These are phyloP conservation scores for Chesias legatella DNA, from an alignment of 2,888 invertebrate genomes.

Conservation along the genomic window DNA sequence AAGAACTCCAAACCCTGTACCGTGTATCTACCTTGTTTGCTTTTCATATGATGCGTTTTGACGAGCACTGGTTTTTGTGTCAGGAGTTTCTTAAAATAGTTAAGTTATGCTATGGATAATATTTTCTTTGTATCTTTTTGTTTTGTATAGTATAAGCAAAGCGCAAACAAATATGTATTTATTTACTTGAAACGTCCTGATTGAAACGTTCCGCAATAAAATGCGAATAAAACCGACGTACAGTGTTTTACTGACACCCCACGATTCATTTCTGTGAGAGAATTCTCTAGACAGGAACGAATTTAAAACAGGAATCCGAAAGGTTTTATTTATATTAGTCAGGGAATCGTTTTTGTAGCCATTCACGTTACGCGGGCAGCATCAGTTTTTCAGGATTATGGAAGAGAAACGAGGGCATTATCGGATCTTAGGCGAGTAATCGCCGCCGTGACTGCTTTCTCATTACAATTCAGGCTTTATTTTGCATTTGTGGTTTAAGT, in stretches of 20 bases:
- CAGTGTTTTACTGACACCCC: conserved; percentile 8
- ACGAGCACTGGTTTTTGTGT: too few species aligned
- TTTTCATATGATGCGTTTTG: too few species aligned
- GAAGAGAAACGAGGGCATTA: conserved; percentile 71
- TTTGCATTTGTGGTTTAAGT: conserved; percentile 24
- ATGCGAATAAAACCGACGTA: conserved; percentile 5
- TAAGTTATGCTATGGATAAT: too few species aligned
- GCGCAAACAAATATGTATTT: too few species aligned
- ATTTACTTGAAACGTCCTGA: too few species aligned
- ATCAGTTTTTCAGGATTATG: conserved; percentile 74
- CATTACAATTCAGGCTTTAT: conserved; percentile 58
- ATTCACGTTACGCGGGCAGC: conserved; percentile 48
- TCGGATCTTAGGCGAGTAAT: conserved; percentile 69
- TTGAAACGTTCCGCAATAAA: conserved; percentile 1
- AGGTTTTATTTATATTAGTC: conserved; percentile 60
- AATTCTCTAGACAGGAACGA: conserved; percentile 38
- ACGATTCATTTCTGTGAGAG: conserved; percentile 30
- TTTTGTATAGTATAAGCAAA: too few species aligned
- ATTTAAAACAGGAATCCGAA: conserved; percentile 50
- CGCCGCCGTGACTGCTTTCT: conserved; percentile 59
- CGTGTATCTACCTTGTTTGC: too few species aligned
- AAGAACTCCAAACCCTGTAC: too few species aligned
- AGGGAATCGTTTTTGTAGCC: conserved; percentile 52
- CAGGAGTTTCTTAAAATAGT: too few species aligned
- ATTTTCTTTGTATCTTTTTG: too few species aligned